phyloP scores from a whole-genome alignment of 2,113 vertebrate genomes.

The Bagarius yarrelli region DNA sequence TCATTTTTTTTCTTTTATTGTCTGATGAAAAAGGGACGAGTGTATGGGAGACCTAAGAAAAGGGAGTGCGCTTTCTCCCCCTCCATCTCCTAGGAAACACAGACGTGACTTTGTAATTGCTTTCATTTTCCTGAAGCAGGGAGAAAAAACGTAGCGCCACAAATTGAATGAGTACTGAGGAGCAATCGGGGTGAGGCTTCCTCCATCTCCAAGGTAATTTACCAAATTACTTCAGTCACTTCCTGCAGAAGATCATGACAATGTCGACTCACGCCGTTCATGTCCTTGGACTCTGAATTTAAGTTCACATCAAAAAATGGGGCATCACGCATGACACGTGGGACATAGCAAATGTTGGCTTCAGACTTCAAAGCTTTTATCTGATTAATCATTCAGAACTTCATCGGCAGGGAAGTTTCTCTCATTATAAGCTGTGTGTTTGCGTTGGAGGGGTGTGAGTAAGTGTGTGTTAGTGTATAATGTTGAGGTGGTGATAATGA shows the following conservation, averaged over 20 bases:
- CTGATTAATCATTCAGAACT: slow-evolving; percentile 26
- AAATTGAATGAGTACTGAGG: slow-evolving; percentile 52
- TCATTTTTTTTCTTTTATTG: slow-evolving; percentile 1
- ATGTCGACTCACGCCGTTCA: slow-evolving; percentile 32
- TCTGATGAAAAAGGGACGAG: slow-evolving; percentile 29
- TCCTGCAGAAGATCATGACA: slow-evolving; percentile 49
- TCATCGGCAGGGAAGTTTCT: background rate
- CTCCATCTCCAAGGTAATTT: slow-evolving; percentile 52
- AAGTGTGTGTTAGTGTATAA: background rate
- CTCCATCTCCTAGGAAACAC: slow-evolving; percentile 56
- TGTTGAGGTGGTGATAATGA: background rate
- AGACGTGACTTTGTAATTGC: slow-evolving; percentile 48
- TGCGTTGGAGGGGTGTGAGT: background rate
- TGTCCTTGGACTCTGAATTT: slow-evolving; percentile 49
- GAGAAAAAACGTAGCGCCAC: slow-evolving; percentile 43
- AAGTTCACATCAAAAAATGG: slow-evolving; percentile 25
- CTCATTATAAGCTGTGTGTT: background rate
- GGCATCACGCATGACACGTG: background rate
- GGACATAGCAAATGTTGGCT: background rate
- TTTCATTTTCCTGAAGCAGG: slow-evolving; percentile 52
- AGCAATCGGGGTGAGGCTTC: slow-evolving; percentile 42
- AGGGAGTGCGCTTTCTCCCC: slow-evolving; percentile 13
- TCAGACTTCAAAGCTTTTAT: slow-evolving; percentile 20
- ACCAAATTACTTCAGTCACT: slow-evolving; percentile 53
- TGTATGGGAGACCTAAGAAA: slow-evolving; percentile 6